A percentile compares a stretch with the other conserved stretches of the same genome.
phyloP scores from a whole-genome alignment of 2,113 vertebrate species.

The Hucho hucho region DNA sequence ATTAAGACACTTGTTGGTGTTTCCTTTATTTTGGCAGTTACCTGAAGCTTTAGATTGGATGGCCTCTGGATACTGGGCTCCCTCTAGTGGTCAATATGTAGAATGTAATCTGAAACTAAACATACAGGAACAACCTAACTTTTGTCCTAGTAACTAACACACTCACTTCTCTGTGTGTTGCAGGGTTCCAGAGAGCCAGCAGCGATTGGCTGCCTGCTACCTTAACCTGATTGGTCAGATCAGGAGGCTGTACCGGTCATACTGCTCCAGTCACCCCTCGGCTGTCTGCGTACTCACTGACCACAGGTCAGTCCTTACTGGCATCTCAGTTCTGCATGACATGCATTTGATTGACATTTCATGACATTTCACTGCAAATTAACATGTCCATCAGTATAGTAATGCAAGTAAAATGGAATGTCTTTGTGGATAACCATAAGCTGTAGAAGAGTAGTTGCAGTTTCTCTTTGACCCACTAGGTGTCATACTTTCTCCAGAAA shows the following conservation, averaged over 20 bases:
- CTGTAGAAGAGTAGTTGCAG: too few relatives aligned
- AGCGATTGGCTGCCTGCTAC: slow-evolving; percentile 88
- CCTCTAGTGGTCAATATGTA: too few relatives aligned
- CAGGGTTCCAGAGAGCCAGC: slow-evolving; percentile 89
- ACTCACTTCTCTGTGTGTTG: too few relatives aligned
- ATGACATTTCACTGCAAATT: background rate
- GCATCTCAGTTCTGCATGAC: background rate
- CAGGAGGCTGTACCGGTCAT: slow-evolving; percentile 86
- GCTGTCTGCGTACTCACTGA: slow-evolving; percentile 93
- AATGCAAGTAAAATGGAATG: background rate
- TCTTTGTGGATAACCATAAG: background rate
- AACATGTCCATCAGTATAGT: too few relatives aligned
- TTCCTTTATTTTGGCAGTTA: too few relatives aligned
- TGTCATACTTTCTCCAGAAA: slow-evolving; percentile 37
- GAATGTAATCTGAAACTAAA: too few relatives aligned
- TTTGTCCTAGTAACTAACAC: too few relatives aligned
- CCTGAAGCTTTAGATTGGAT: too few relatives aligned
- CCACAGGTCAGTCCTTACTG: slow-evolving; percentile 80
- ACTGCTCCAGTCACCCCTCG: slow-evolving; percentile 92
- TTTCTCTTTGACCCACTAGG: slow-evolving; percentile 37
- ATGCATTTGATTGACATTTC: background rate
- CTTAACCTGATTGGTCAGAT: slow-evolving; percentile 89
- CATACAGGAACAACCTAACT: too few relatives aligned
- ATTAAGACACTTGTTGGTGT: too few relatives aligned
- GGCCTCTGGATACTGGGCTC: too few relatives aligned